These are phyloP conservation scores for Drosophila kikkawai DNA, from an alignment of 1,140 invertebrate genomes.

Conservation along the genomic window DNA sequence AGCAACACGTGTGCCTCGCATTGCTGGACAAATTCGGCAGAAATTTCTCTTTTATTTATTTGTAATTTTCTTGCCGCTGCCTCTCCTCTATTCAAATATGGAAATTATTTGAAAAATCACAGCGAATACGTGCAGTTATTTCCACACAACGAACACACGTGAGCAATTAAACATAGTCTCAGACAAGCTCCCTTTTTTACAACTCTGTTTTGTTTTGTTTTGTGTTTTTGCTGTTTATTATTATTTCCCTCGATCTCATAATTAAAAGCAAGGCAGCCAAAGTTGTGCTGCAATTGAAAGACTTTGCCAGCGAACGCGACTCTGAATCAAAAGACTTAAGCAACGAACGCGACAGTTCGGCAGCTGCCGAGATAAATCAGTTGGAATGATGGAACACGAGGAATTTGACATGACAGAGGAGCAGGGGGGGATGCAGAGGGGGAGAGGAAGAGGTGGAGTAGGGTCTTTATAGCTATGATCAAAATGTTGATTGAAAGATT, in stretches of 20 bases:
- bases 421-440: too few relatives aligned
- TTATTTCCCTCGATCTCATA: background rate
- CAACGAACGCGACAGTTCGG: constrained; percentile 64
- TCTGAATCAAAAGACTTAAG: constrained; percentile 70
- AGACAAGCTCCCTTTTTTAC: constrained; percentile 20
- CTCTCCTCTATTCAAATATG: constrained; percentile 60
- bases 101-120: constrained; percentile 59
- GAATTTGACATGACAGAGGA: constrained; percentile 4
- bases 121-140: constrained; percentile 17
- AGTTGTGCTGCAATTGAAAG: constrained; percentile 54
- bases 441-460: too few relatives aligned
- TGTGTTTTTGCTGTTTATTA: constrained; percentile 1
- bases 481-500: constrained; percentile 26
- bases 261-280: constrained; percentile 7
- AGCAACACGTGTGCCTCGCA: background rate
- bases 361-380: constrained; percentile 35
- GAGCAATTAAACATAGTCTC: constrained; percentile 56
- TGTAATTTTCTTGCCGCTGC: constrained; percentile 47
- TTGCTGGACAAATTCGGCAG: constrained; percentile 30
- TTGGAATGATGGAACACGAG: constrained; percentile 26
- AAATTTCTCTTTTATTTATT: constrained; percentile 82
- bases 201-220: constrained; percentile 7
- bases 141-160: constrained; percentile 31
- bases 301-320: constrained; percentile 74
- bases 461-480: background rate